A percentile compares a stretch with the other conserved stretches of the same genome.
These are phyloP conservation scores for Mimachlamys varia DNA, from an alignment of 2,888 invertebrate genomes.

Conservation along the genomic window DNA sequence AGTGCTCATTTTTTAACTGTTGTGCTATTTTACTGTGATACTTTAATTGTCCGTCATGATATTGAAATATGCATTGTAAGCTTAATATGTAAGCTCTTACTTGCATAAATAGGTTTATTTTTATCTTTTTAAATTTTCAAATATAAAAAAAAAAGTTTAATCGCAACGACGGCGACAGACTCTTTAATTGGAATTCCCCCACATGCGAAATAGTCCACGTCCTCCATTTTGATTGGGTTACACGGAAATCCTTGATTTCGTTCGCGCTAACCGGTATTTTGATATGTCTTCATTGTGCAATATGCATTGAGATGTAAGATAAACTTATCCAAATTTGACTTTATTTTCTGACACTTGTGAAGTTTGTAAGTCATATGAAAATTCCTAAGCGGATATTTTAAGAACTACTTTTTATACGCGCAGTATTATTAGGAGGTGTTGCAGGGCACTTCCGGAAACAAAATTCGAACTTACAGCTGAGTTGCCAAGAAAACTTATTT, in stretches of 20 bases:
- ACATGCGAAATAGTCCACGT: constrained; percentile 43
- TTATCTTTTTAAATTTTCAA: too few relatives aligned
- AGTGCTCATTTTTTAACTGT: too few relatives aligned
- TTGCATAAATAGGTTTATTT: too few relatives aligned
- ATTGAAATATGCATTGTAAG: too few relatives aligned
- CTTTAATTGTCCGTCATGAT: too few relatives aligned
- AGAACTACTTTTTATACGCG: not conserved
- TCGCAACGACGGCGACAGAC: too few relatives aligned
- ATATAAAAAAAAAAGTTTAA: too few relatives aligned
- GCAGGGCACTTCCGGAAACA: constrained; percentile 59
- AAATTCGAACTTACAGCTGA: constrained; percentile 31
- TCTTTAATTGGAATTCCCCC: not conserved
- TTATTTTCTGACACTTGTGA: not conserved
- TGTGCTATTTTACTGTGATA: too few relatives aligned
- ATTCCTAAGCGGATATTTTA: not conserved
- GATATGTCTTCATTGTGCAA: too few relatives aligned
- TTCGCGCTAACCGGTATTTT: not conserved
- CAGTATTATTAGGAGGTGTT: constrained; percentile 42
- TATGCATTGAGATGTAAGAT: too few relatives aligned
- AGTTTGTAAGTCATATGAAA: not conserved
- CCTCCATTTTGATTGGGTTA: constrained; percentile 42
- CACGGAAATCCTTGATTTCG: constrained; percentile 19
- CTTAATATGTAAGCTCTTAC: too few relatives aligned
- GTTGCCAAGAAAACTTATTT: not conserved
- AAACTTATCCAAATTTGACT: not conserved